These are phyloP conservation scores for Epirrhoe tristata DNA, from an alignment of 2,888 invertebrate species.

Conservation along the genomic window DNA sequence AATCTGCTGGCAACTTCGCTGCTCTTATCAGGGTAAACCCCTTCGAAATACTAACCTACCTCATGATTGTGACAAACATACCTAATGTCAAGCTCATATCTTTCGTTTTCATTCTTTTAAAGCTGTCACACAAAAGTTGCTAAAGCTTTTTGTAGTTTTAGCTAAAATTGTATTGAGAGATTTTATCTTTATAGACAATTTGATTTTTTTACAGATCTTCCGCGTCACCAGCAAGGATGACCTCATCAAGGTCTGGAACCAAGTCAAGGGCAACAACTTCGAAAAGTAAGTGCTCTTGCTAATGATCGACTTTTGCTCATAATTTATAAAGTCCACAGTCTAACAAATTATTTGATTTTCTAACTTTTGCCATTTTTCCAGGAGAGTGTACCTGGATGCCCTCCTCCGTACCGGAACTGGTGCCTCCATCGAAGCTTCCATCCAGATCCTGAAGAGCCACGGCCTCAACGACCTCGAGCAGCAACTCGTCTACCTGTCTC, in stretches of 20 bases:
- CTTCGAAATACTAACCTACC: background rate
- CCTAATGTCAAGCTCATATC: no score
- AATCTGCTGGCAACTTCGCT: slow-evolving; percentile 88
- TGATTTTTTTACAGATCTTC: slow-evolving; percentile 83
- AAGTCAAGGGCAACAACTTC: slow-evolving; percentile 85
- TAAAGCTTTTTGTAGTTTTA: no score
- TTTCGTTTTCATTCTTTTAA: no score
- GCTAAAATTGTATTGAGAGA: no score
- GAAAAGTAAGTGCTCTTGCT: slow-evolving; percentile 80
- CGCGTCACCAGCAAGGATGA: slow-evolving; percentile 89
- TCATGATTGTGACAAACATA: no score
- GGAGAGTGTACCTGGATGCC: slow-evolving; percentile 92
- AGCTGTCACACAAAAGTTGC: no score
- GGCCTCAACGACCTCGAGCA: slow-evolving; percentile 86
- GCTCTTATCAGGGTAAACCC: slow-evolving; percentile 85
- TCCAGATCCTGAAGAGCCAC: slow-evolving; percentile 88
- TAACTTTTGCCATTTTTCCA: slow-evolving; percentile 50
- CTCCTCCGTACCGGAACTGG: slow-evolving; percentile 92
- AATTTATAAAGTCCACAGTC: no score
- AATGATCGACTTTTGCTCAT: no score
- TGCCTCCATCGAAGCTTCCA: slow-evolving; percentile 89
- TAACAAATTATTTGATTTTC: background rate
- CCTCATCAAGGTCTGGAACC: slow-evolving; percentile 88
- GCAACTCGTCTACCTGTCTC: slow-evolving; percentile 87
- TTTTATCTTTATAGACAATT: background rate